Percentiles rank a stretch among this genome's conserved stretches.
These are phyloP conservation scores for Mus musculus DNA, from an alignment of 2,113 vertebrate genomes.

Conservation along the genomic window GRCm39 chr9:9030001-9030500, in stretches of 20 bases:
- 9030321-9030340: background rate
- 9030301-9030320: background rate
- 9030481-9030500: background rate
- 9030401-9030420: slow-evolving; percentile 32
- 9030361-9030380: slow-evolving; percentile 7
- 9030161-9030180: accelerated
- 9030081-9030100: background rate
- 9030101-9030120: background rate
- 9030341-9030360: background rate
- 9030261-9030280: background rate
- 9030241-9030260: background rate
- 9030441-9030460: background rate
- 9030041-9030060: background rate
- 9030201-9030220: background rate
- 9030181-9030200: accelerated
- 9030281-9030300: background rate
- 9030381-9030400: background rate
- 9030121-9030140: background rate
- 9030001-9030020: background rate
- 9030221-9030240: background rate
- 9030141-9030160: background rate
- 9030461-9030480: background rate
- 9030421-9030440: background rate
- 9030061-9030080: background rate
- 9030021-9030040: background rate